Evolutionary conservation across 2,797 vertebrate species (phyloP).

Genomic region (Hipposideros larvatus): DNA sequence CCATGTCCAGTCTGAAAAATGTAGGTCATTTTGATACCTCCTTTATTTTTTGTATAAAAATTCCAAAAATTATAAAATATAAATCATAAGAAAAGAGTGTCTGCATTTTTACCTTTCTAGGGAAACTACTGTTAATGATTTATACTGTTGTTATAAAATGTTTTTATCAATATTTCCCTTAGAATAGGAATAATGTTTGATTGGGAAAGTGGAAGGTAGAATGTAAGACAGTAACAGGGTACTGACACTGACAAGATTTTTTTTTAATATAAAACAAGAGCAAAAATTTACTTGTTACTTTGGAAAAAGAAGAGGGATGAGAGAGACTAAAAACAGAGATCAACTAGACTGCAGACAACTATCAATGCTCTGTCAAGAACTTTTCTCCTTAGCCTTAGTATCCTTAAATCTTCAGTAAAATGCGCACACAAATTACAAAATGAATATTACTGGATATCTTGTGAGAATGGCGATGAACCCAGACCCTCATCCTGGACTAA

Average conservation of each 20-base stretch:
- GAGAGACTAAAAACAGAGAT: not conserved
- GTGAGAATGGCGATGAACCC: not conserved
- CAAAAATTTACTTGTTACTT: not conserved
- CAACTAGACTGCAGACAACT: not conserved
- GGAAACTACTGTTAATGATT: not conserved
- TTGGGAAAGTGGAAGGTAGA: not conserved
- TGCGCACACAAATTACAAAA: not conserved
- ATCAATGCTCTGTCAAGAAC: not conserved
- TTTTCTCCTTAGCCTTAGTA: not conserved
- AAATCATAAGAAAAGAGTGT: not conserved
- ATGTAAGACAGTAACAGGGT: not conserved
- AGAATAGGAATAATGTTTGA: not conserved
- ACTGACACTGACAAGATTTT: not conserved
- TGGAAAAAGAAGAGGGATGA: not conserved
- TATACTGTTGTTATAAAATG: not conserved
- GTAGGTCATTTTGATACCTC: not conserved
- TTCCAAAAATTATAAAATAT: not conserved
- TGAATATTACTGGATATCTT: not conserved
- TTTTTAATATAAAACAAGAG: not conserved
- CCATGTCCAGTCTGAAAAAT: slow-evolving; percentile 23
- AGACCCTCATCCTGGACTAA: not conserved
- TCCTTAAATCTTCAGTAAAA: not conserved
- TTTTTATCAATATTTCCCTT: slow-evolving; percentile 1
- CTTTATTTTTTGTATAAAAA: slow-evolving; percentile 52
- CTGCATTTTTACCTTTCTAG: not conserved